Evolutionary conservation across 2,113 vertebrate species (phyloP), one percentile per base, ranked within the genome.

Genomic region (Aix galericulata): DNA sequence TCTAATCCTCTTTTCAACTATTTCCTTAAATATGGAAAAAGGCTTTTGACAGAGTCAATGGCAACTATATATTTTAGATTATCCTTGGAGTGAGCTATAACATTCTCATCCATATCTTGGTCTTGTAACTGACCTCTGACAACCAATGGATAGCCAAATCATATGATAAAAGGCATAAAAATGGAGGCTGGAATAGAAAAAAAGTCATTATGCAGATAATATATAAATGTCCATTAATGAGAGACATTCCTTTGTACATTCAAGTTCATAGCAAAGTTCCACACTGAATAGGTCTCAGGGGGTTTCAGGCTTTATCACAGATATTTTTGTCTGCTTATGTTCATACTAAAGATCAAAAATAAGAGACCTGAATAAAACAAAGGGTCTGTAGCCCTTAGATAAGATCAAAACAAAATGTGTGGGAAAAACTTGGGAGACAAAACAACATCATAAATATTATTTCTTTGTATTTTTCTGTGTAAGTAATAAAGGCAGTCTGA

Each of bases 1-100:
- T 92, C 66, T 84, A 69, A 87, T 87, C 66, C 34, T 91, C 36
- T 86, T 93, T 94, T 94, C 81, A 82, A 3, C 22, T 76, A 29
- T 84, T 46, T 64, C 31, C 25, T 91, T 87, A 89, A 82, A 88
- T 79, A 87, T 63, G 77, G 83, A 46, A 76, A 88, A 84, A 66
- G 25, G 44, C 42, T 88, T 90, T 78, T 79, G 76, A 53, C 73
- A 69, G 66, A 95, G 88, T 90, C 91, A 94, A 34, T 59, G 58
- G 53, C 38, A 16, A 4, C 95, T 72, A 69, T 96, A 93, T 96
- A 90, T 96, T 94, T 89, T 64, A 75, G 76, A 76, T 93, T 86
- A 53, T 93, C 36, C 31, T 22, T 17, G 40, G 17, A 13, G 42
- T 21, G 42, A 4, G 7, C 42, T 75, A 3, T 66, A 58, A 69